Conservation (phyloP, 2,113 vertebrate genomes). For the Irena cyanogastra region DNA sequence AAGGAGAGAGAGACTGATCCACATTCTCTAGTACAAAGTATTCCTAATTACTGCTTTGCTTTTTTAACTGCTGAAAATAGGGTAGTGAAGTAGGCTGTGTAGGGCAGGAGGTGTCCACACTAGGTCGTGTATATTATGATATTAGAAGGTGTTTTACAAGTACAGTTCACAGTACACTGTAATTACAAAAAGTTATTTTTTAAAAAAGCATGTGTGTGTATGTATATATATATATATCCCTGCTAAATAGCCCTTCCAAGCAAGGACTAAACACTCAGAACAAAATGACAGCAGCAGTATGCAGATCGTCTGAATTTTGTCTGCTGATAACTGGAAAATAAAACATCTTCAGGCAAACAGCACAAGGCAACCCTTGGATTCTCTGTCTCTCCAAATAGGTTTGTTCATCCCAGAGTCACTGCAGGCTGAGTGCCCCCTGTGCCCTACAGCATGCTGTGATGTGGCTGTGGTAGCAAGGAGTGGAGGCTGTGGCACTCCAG, state of each 20-base stretch:
- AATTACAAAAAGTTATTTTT: neutral
- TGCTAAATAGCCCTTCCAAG: neutral
- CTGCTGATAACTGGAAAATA: too few relatives aligned
- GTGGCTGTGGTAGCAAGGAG: too few relatives aligned
- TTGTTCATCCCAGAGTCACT: neutral
- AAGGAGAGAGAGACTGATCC: neutral
- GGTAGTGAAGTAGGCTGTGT: neutral
- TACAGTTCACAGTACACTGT: neutral
- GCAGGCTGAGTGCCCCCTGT: neutral
- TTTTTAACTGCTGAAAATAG: neutral
- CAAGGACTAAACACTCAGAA: neutral
- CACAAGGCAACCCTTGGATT: neutral
- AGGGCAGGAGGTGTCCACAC: neutral
- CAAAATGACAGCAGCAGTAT: neutral
- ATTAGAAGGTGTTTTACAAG: neutral
- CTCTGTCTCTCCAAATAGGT: neutral
- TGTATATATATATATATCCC: rapidly evolving
- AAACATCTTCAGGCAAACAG: neutral
- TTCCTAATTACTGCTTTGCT: neutral
- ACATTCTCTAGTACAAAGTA: neutral
- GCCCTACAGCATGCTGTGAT: neutral
- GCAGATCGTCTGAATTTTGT: neutral
- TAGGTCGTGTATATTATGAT: neutral
- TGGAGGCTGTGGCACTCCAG: neutral
- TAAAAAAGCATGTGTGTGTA: neutral